phyloP scores from a whole-genome alignment of 2,888 invertebrate species.

The Habrosyne pyritoides region DNA sequence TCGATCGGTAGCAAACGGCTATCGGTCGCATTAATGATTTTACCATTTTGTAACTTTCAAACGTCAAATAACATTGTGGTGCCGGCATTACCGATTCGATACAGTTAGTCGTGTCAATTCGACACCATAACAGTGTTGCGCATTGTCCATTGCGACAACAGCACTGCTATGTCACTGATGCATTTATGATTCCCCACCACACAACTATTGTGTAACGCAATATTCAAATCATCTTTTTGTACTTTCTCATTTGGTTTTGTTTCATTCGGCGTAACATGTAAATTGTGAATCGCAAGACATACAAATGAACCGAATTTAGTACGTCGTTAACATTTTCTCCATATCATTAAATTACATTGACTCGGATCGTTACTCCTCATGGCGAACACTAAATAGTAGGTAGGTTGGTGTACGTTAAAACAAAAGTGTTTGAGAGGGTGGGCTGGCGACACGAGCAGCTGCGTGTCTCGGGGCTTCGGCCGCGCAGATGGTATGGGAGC shows the following conservation, averaged over 20 bases:
- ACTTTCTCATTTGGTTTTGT: slow-evolving; percentile 8
- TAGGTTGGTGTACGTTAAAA: slow-evolving; percentile 31
- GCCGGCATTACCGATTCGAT: slow-evolving; percentile 43
- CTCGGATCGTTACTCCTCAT: not conserved
- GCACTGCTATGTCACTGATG: slow-evolving; percentile 22
- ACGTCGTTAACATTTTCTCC: not conserved
- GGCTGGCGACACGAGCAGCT: slow-evolving; percentile 47
- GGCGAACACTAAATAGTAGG: not conserved
- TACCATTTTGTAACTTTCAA: slow-evolving; percentile 13
- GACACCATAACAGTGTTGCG: slow-evolving; percentile 37
- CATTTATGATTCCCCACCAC: slow-evolving; percentile 26
- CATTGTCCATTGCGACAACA: slow-evolving; percentile 34
- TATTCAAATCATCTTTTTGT: slow-evolving; percentile 8
- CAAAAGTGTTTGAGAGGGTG: slow-evolving; percentile 53
- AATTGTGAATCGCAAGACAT: not conserved
- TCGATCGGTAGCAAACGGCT: slow-evolving; percentile 50
- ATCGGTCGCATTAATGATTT: slow-evolving; percentile 33
- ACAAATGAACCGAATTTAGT: not conserved
- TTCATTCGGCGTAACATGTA: not conserved
- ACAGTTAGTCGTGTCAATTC: slow-evolving; percentile 37
- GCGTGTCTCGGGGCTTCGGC: slow-evolving; percentile 39
- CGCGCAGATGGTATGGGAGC: slow-evolving; percentile 56
- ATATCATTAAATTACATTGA: not conserved
- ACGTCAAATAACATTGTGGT: slow-evolving; percentile 20
- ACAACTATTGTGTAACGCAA: slow-evolving; percentile 4